These are phyloP conservation scores for Cheilinus undulatus DNA, from an alignment of 2,113 vertebrate species.

Conservation along the genomic window DNA sequence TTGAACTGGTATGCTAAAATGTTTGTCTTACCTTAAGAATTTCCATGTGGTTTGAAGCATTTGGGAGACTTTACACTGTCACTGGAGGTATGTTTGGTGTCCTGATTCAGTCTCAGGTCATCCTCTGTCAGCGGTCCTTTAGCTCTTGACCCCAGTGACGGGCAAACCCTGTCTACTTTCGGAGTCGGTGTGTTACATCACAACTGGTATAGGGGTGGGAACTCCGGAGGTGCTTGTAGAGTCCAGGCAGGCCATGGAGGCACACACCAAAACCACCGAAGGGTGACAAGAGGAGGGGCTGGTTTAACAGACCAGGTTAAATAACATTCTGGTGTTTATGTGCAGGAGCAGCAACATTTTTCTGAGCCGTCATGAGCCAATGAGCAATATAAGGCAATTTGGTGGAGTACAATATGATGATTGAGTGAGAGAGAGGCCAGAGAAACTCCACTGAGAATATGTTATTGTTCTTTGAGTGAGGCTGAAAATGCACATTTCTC, in stretches of 20 bases:
- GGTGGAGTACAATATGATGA: slow-evolving; percentile 62
- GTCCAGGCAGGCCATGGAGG: slow-evolving; percentile 85
- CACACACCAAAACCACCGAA: slow-evolving; percentile 53
- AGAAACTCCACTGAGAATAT: slow-evolving; percentile 56
- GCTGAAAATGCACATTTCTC: slow-evolving; percentile 33
- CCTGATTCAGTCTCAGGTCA: slow-evolving; percentile 77
- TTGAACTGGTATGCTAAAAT: background rate
- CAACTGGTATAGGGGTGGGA: slow-evolving; percentile 81
- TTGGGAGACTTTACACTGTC: slow-evolving; percentile 86
- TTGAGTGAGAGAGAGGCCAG: slow-evolving; percentile 47
- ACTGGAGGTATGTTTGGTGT: slow-evolving; percentile 82
- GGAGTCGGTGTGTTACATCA: slow-evolving; percentile 89
- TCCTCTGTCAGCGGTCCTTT: slow-evolving; percentile 85
- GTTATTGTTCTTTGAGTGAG: slow-evolving; percentile 50
- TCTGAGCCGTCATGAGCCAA: slow-evolving; percentile 47
- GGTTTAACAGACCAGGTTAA: slow-evolving; percentile 43
- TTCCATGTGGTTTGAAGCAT: slow-evolving; percentile 87
- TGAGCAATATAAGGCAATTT: slow-evolving; percentile 55
- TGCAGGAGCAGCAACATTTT: slow-evolving; percentile 41
- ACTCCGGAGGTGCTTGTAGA: slow-evolving; percentile 87
- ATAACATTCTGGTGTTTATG: slow-evolving; percentile 29
- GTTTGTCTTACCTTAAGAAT: slow-evolving; percentile 89
- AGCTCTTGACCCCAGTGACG: slow-evolving; percentile 88
- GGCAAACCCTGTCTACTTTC: slow-evolving; percentile 88
- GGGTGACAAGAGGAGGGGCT: slow-evolving; percentile 48